Evolutionary conservation across 2,888 invertebrate species (phyloP), one percentile per base, ranked within the genome.

Genomic region (Microctonus brassicae): DNA sequence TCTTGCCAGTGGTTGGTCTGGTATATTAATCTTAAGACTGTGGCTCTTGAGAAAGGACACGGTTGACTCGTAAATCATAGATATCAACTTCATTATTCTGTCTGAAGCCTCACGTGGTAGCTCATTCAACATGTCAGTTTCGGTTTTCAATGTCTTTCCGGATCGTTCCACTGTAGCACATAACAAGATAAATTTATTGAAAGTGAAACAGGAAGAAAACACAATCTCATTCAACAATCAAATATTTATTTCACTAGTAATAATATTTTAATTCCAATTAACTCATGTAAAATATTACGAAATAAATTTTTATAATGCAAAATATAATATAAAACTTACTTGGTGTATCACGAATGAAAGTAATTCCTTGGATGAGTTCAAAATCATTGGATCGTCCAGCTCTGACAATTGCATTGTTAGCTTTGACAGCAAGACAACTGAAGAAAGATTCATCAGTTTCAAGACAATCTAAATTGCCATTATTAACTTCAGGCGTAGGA

Each of bases 21-120:
- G 93, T 70, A 94, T 88, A 83, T 93, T 93, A 33, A 95, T 89
- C 82, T 94, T 93, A 64, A 95, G 80, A 76, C 90, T 91, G 86
- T 92, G 91, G 26, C 90, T 90, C 78, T 89, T 88, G 73, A 93
- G 84, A 84, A 93, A 91, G 29, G 90, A 89, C 60, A 89, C 81
- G 26, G 89, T 89, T 10, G 91, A 89, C 73, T 91, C 89, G 73
- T 90, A 85, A 67, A 92, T 86, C 88, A 92, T 87, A 71, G 90
- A 90, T 47, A 90, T 79, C n/a, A 92, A 84, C 70, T 90, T 89
- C 60, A 90, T 84, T 22, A 88, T 88, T 73, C 89, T 90, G 66
- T 91, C 90, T n/a, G 89, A 86, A 0, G 87, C 82, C 58, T 90
- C 89, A 58, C 86, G 83, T 4, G 91, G 91, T 57, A 92, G 84